Evolutionary conservation across 2,797 vertebrate genomes (phyloP).

Genomic region (Pantherophis alleghaniensis): DNA sequence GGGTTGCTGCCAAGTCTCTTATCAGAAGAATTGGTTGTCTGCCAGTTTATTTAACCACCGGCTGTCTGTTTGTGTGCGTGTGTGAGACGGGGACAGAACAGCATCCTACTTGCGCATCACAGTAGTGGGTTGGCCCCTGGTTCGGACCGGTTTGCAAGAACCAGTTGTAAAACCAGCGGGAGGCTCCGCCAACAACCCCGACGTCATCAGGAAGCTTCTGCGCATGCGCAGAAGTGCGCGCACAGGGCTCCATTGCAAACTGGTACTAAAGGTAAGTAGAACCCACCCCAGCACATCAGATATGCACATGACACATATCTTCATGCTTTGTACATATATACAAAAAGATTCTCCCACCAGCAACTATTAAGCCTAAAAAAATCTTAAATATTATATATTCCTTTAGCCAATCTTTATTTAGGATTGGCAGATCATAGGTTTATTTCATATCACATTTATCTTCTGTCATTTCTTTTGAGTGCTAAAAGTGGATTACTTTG

Average conservation of each 20-base stretch:
- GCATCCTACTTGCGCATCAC: not conserved
- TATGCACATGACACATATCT: not conserved
- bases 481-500: not conserved
- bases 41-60: no score
- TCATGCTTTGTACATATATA: not conserved
- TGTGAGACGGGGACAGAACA: no score
- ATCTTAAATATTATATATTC: not conserved
- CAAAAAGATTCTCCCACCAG: not conserved
- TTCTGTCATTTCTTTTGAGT: not conserved
- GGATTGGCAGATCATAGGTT: not conserved
- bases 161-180: no score
- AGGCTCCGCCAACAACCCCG: no score
- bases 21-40: no score
- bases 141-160: no score
- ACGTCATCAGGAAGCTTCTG: no score
- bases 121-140: no score
- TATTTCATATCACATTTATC: not conserved
- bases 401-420: not conserved
- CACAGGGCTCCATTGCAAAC: no score
- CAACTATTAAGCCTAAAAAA: not conserved
- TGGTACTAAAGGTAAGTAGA: no score
- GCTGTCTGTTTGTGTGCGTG: no score
- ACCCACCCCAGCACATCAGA: not conserved
- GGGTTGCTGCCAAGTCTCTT: no score
- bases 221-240: accelerated